Percentiles rank a stretch among this genome's conserved stretches.
Conservation (phyloP, 2,888 invertebrate genomes). For the Shargacucullia verbasci region DNA sequence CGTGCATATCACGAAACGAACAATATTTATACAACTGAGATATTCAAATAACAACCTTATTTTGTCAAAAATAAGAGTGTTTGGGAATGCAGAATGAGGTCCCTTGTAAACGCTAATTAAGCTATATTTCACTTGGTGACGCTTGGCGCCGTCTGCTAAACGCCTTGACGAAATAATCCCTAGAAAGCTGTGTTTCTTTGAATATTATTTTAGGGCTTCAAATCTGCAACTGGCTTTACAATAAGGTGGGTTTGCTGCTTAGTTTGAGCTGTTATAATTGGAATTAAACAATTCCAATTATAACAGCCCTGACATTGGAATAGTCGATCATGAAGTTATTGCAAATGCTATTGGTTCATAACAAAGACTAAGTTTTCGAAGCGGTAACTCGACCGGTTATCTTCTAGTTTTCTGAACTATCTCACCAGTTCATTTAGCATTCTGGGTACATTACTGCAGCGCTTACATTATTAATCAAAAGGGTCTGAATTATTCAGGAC, state of each 20-base stretch:
- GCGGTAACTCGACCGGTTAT: too few relatives aligned
- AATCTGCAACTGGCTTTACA: constrained; percentile 31
- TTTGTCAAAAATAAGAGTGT: constrained; percentile 47
- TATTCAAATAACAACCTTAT: constrained; percentile 59
- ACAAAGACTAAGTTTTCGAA: too few relatives aligned
- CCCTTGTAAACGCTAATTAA: constrained; percentile 79
- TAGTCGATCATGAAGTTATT: too few relatives aligned
- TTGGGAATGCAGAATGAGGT: constrained; percentile 42
- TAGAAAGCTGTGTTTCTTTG: constrained; percentile 69
- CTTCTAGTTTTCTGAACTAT: too few relatives aligned
- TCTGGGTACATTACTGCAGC: too few relatives aligned
- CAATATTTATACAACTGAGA: constrained; percentile 26
- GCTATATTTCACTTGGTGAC: constrained; percentile 80
- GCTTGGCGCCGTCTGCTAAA: constrained; percentile 80
- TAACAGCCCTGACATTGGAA: too few relatives aligned
- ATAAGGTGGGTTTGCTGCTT: constrained; percentile 14
- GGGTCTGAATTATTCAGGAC: too few relatives aligned
- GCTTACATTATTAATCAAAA: too few relatives aligned
- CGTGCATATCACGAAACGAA: constrained; percentile 64
- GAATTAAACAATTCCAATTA: not conserved
- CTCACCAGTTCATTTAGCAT: too few relatives aligned
- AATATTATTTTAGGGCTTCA: constrained; percentile 68
- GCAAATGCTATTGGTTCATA: too few relatives aligned
- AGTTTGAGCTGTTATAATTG: constrained; percentile 25
- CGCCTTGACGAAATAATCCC: constrained; percentile 79